Conservation (phyloP, 2,113 vertebrate species). For the Galbula dea region DNA sequence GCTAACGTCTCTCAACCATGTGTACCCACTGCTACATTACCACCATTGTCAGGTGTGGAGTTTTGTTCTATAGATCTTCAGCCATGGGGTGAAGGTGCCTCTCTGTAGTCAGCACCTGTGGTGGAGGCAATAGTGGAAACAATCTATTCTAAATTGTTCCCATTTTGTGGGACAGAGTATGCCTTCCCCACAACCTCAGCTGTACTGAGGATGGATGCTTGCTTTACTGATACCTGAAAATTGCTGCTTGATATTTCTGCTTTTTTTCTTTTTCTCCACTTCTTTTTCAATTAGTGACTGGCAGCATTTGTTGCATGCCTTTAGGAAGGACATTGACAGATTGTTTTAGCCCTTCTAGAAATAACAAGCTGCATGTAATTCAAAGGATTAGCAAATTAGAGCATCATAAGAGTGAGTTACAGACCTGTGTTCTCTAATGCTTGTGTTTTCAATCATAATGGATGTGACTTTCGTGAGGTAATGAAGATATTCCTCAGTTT, state of each 20-base stretch:
- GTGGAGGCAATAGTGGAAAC: not conserved
- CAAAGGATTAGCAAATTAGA: not conserved
- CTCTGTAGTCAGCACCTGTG: not conserved
- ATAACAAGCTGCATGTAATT: not conserved
- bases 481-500: not conserved
- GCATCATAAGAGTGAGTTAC: not conserved
- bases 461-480: not conserved
- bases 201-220: not conserved
- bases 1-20: fast-evolving
- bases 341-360: slow-evolving; percentile 6
- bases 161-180: not conserved
- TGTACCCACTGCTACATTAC: not conserved
- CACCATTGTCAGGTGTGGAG: not conserved
- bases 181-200: not conserved
- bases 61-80: not conserved
- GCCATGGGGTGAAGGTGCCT: not conserved
- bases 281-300: not conserved
- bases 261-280: fast-evolving
- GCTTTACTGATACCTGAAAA: not conserved
- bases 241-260: not conserved
- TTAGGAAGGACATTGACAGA: not conserved
- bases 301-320: not conserved
- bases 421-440: not conserved
- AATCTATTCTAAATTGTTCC: not conserved
- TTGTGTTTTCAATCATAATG: not conserved